Evolutionary conservation across 2,113 vertebrate genomes (phyloP).

Genomic region (Phyllopteryx taeniolatus): DNA sequence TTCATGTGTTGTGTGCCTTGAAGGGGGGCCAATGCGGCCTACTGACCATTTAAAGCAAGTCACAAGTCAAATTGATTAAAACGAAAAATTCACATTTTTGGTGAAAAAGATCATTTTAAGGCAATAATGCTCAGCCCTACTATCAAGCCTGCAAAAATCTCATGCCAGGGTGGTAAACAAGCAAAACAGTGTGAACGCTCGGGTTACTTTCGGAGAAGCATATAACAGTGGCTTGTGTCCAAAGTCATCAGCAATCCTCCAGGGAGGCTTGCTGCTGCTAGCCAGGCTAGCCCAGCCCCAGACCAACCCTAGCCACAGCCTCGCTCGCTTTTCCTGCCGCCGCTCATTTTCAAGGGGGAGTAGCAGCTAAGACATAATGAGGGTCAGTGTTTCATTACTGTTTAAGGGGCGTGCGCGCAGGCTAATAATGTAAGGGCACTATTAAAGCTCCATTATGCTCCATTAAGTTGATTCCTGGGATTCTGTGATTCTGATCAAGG

Average conservation of each 20-base stretch:
- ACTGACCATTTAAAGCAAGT: too few relatives aligned
- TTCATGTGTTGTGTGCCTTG: too few relatives aligned
- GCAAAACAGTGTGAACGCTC: background rate
- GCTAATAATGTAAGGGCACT: constrained; percentile 18
- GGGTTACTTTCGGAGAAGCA: background rate
- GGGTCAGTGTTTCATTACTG: constrained; percentile 42
- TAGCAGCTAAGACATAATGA: constrained; percentile 26
- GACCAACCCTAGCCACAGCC: background rate
- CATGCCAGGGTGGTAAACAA: background rate
- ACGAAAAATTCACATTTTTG: too few relatives aligned
- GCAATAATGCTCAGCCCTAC: too few relatives aligned
- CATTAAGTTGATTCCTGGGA: constrained; percentile 10
- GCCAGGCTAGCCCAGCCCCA: background rate
- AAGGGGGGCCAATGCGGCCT: too few relatives aligned
- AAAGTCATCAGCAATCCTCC: background rate
- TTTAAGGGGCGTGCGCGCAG: constrained; percentile 29
- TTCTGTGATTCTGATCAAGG: background rate
- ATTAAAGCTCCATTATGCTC: constrained; percentile 30
- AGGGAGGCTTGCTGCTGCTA: background rate
- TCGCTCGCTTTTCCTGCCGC: constrained; percentile 10
- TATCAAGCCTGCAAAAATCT: background rate
- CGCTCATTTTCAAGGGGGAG: constrained; percentile 24
- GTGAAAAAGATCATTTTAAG: too few relatives aligned
- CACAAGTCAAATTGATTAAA: too few relatives aligned
- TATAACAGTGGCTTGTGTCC: constrained; percentile 6